These are phyloP conservation scores for Leuciscus idus DNA, from an alignment of 2,113 vertebrate genomes.

Conservation along the genomic window DNA sequence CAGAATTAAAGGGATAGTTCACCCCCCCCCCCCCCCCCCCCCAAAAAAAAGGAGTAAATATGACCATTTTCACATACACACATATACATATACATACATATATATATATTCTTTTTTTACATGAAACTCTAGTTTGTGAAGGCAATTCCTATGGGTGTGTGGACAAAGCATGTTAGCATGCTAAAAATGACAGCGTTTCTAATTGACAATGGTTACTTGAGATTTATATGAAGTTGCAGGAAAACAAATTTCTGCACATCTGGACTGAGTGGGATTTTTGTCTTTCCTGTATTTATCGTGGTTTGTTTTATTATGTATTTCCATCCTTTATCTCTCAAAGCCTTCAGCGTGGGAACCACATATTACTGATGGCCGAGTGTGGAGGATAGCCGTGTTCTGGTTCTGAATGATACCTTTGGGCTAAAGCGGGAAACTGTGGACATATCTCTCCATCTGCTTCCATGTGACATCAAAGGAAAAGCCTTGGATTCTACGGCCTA, in stretches of 20 bases:
- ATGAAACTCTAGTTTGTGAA: neutral
- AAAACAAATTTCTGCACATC: constrained; percentile 41
- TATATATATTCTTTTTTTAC: neutral
- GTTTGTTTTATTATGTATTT: constrained; percentile 50
- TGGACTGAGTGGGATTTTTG: constrained; percentile 36
- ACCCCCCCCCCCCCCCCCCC: no score
- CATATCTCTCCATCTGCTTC: constrained; percentile 53
- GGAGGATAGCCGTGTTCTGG: neutral
- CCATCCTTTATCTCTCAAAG: constrained; percentile 45
- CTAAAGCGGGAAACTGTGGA: constrained; percentile 41
- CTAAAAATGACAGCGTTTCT: constrained; percentile 24
- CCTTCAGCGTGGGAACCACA: constrained; percentile 40
- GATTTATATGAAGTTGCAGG: constrained; percentile 16
- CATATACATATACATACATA: no score
- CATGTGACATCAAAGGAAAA: constrained; percentile 59
- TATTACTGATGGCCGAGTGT: constrained; percentile 28
- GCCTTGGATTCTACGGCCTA: constrained; percentile 47
- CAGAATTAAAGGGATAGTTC: no score
- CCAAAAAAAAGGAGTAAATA: no score
- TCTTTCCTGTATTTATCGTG: constrained; percentile 54
- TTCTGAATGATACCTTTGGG: constrained; percentile 51
- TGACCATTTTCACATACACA: no score
- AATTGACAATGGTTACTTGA: constrained; percentile 6
- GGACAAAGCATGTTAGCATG: neutral
- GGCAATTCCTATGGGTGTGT: neutral